These are phyloP conservation scores for Oncopeltus fasciatus DNA, from an alignment of 1,140 invertebrate species.

Conservation along the genomic window DNA sequence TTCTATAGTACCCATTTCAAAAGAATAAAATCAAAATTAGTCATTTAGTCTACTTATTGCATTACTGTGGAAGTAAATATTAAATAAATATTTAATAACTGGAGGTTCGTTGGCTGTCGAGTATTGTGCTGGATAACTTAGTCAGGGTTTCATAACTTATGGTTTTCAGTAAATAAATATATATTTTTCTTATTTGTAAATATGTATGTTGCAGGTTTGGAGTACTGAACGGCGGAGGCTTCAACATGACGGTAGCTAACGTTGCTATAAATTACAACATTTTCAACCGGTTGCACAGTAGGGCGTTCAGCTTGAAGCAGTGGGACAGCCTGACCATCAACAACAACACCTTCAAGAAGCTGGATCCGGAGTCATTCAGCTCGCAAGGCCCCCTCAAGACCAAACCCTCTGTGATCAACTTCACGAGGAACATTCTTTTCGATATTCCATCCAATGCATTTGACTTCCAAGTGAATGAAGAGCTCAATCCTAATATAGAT, in stretches of 20 bases:
- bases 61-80: too few species aligned
- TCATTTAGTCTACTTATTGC: too few species aligned
- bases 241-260: constrained; percentile 43
- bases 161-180: too few species aligned
- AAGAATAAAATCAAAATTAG: too few species aligned
- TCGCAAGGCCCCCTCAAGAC: constrained; percentile 23
- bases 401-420: constrained; percentile 35
- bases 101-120: too few species aligned
- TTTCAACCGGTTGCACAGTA: constrained; percentile 38
- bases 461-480: constrained; percentile 26
- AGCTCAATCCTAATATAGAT: constrained; percentile 34
- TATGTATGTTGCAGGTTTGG: constrained; percentile 45
- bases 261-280: constrained; percentile 44
- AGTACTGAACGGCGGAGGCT: constrained; percentile 41
- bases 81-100: too few species aligned
- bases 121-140: too few species aligned
- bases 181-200: too few species aligned
- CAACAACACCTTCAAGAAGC: constrained; percentile 42
- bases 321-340: constrained; percentile 47
- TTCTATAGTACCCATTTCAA: too few species aligned
- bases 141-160: too few species aligned
- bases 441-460: constrained; percentile 35
- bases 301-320: constrained; percentile 40
- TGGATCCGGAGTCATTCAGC: constrained; percentile 39
- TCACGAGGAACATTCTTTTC: constrained; percentile 44